phyloP scores from a whole-genome alignment of 2,888 invertebrate species.

The Xestia ashworthii region DNA sequence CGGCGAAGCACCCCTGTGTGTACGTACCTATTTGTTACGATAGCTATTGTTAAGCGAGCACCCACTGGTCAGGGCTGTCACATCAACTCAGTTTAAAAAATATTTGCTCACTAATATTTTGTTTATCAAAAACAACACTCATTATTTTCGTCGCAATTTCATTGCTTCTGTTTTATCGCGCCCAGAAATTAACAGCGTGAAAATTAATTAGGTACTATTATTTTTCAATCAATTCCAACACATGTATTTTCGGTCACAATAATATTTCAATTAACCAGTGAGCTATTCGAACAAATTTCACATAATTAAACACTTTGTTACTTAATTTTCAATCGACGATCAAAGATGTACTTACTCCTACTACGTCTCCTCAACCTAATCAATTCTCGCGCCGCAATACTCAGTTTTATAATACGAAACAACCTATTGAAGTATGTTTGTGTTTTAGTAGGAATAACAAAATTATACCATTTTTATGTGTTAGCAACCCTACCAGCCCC shows the following conservation, averaged over 20 bases:
- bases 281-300: conserved; percentile 53
- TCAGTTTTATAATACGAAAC: background rate
- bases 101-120: conserved; percentile 63
- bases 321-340: conserved; percentile 45
- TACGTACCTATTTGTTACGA: conserved; percentile 87
- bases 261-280: conserved; percentile 57
- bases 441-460: background rate
- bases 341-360: conserved; percentile 16
- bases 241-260: conserved; percentile 57
- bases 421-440: background rate
- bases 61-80: conserved; percentile 84
- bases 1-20: conserved; percentile 79
- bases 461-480: background rate
- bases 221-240: conserved; percentile 62
- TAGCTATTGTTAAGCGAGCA: conserved; percentile 81
- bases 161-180: conserved; percentile 42
- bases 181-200: conserved; percentile 51
- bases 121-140: conserved; percentile 62
- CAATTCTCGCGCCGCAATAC: background rate
- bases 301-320: conserved; percentile 58
- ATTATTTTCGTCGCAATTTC: conserved; percentile 36
- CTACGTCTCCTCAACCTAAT: background rate
- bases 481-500: conserved; percentile 76
- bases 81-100: conserved; percentile 70
- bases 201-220: conserved; percentile 62